These are phyloP conservation scores for Ladona fulva DNA, from an alignment of 1,140 invertebrate genomes.

Conservation along the genomic window DNA sequence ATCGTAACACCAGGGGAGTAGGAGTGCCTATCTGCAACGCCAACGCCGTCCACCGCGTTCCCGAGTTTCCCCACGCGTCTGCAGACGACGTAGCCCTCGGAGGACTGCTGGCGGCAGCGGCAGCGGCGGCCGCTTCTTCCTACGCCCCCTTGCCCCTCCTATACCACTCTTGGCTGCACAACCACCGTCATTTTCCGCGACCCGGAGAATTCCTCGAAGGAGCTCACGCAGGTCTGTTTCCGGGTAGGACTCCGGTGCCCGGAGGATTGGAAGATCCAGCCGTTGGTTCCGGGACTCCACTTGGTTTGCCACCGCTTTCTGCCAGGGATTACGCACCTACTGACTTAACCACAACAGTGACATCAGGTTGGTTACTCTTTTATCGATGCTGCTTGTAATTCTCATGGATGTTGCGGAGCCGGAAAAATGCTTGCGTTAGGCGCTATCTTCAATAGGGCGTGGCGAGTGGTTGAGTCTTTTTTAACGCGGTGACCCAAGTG, in stretches of 20 bases:
- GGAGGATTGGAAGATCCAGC: background rate
- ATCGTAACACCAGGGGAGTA: background rate
- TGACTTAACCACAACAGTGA: background rate
- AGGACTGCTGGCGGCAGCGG: background rate
- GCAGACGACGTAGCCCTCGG: background rate
- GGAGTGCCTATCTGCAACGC: background rate
- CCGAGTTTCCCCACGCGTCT: background rate
- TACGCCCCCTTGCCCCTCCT: background rate
- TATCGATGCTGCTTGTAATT: background rate
- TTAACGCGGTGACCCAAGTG: background rate
- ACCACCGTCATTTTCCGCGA: background rate
- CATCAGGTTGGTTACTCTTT: background rate
- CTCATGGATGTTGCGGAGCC: background rate
- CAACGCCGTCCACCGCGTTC: background rate
- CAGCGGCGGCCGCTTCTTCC: background rate
- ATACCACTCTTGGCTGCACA: background rate
- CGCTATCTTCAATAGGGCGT: too few species aligned
- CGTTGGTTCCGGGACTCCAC: background rate
- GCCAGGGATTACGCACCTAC: background rate
- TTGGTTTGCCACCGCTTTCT: background rate
- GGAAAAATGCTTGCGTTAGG: background rate
- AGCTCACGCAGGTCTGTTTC: background rate
- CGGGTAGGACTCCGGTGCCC: background rate
- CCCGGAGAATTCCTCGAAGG: background rate
- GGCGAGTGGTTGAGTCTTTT: too few species aligned